These are phyloP conservation scores for Pelobates cultripes DNA, from an alignment of 2,797 vertebrate species.

Conservation along the genomic window DNA sequence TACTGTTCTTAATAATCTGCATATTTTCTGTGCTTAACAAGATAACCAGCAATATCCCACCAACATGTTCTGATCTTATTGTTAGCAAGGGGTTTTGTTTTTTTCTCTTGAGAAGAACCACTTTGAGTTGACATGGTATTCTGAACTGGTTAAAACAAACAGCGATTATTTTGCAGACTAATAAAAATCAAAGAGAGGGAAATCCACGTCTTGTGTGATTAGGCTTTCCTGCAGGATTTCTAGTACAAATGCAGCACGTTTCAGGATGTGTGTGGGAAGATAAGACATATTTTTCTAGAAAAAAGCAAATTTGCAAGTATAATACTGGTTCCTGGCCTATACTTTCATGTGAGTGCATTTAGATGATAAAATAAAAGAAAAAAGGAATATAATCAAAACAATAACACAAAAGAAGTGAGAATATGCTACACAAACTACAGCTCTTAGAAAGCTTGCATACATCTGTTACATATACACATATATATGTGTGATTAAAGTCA, in stretches of 20 bases:
- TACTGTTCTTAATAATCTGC: conserved; percentile 9
- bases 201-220: conserved; percentile 27
- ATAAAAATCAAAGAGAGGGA: conserved; percentile 14
- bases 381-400: not conserved
- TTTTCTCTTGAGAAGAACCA: not conserved
- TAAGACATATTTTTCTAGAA: conserved; percentile 21
- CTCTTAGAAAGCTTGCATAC: not conserved
- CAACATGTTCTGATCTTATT: not conserved
- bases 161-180: not conserved
- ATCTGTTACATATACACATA: not conserved
- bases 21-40: not conserved
- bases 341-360: not conserved
- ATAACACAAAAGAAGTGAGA: not conserved
- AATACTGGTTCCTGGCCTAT: not conserved
- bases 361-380: conserved; percentile 6
- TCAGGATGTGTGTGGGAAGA: conserved; percentile 38
- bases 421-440: not conserved
- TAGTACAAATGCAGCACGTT: no score
- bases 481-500: no score
- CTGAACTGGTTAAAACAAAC: not conserved
- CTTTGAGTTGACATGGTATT: not conserved
- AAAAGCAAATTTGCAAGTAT: conserved; percentile 5
- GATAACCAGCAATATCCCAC: not conserved
- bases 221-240: conserved; percentile 33
- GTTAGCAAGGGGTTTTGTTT: not conserved